Evolutionary conservation across 2,797 vertebrate species (phyloP).

Genomic region (Pipistrellus pygmaeus): DNA sequence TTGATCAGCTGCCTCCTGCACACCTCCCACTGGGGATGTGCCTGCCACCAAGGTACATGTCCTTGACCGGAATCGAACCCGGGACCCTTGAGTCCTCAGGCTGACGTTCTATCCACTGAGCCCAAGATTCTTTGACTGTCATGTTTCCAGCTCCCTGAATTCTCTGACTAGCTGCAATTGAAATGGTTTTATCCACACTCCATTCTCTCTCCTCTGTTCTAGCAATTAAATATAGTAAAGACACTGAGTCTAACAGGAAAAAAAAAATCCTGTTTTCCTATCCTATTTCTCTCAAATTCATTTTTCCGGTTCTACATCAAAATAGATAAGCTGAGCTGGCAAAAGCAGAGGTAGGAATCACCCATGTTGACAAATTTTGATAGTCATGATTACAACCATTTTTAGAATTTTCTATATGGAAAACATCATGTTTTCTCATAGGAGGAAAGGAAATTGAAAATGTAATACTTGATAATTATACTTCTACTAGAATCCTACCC

Average conservation of each 20-base stretch:
- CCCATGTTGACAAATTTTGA: slow-evolving; percentile 1
- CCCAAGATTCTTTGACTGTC: neutral
- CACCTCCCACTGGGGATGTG: no score
- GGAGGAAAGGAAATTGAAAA: slow-evolving; percentile 41
- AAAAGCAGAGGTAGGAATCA: slow-evolving; percentile 11
- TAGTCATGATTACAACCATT: neutral
- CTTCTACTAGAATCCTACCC: slow-evolving; percentile 22
- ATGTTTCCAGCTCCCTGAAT: neutral
- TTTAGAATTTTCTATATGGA: slow-evolving; percentile 42
- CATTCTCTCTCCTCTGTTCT: neutral
- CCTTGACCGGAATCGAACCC: no score
- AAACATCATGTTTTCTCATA: slow-evolving; percentile 28
- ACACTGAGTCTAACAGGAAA: neutral
- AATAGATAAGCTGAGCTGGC: neutral
- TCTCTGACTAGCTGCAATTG: neutral
- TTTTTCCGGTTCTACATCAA: neutral
- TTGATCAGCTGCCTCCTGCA: no score
- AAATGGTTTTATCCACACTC: neutral
- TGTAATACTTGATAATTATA: neutral
- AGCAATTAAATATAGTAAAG: neutral
- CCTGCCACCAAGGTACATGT: no score
- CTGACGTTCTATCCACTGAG: no score
- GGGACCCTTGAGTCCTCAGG: no score
- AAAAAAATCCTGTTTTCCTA: slow-evolving; percentile 44
- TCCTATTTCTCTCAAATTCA: slow-evolving; percentile 32